Percentiles rank a stretch among this genome's conserved stretches.
phyloP scores from a whole-genome alignment of 2,113 vertebrate species.

The Gymnocephalus cernua region DNA sequence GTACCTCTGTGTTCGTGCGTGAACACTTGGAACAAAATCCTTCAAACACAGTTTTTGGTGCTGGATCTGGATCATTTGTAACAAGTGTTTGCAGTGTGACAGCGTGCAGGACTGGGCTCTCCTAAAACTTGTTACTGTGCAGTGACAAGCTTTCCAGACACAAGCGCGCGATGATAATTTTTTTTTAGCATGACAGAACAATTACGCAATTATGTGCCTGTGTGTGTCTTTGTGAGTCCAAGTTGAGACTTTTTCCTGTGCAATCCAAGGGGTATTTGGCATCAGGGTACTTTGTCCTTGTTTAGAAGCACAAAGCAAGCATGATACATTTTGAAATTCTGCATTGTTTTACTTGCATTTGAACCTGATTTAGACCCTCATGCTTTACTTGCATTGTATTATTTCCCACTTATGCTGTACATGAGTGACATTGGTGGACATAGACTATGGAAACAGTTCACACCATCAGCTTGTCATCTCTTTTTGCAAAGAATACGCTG shows the following conservation, averaged over 20 bases:
- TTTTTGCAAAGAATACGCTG: background rate
- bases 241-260: background rate
- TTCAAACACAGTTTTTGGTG: background rate
- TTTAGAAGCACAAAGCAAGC: background rate
- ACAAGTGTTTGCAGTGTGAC: slow-evolving; percentile 38
- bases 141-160: slow-evolving; percentile 39
- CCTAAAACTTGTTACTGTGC: slow-evolving; percentile 24
- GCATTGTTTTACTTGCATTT: background rate
- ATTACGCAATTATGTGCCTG: background rate
- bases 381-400: background rate
- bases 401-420: background rate
- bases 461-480: background rate
- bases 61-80: slow-evolving; percentile 23
- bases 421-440: background rate
- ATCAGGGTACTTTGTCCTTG: background rate
- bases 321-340: background rate
- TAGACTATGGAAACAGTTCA: background rate
- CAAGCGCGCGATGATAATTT: background rate
- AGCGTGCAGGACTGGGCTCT: slow-evolving; percentile 1
- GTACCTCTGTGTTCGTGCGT: slow-evolving; percentile 4
- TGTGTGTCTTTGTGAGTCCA: background rate
- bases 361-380: background rate
- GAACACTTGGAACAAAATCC: background rate
- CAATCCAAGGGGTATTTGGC: background rate
- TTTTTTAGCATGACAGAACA: slow-evolving; percentile 12